Percentiles rank a stretch among this genome's conserved stretches.
Conservation (phyloP, 2,797 vertebrate genomes). For the Betta splendens region DNA sequence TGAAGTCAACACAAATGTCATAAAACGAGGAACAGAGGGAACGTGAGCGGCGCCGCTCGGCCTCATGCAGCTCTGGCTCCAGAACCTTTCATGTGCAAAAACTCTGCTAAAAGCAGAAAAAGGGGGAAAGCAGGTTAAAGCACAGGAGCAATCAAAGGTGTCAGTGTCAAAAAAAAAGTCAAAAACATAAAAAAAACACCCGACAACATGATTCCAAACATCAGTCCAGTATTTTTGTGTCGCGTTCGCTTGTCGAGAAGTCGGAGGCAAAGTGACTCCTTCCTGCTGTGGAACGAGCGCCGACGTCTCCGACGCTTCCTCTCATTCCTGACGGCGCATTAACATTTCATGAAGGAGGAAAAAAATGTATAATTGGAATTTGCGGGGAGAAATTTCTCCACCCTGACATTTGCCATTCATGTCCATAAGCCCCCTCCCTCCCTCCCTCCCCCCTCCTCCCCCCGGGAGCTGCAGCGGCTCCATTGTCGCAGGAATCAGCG, state of each 20-base stretch:
- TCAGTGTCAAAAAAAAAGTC: not conserved
- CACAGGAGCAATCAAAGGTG: not conserved
- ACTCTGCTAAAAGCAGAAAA: not conserved
- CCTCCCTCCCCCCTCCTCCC: conserved; percentile 46
- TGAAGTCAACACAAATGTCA: conserved; percentile 33
- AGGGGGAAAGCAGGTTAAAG: not conserved
- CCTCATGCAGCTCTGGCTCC: conserved; percentile 6
- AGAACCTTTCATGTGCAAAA: conserved; percentile 8
- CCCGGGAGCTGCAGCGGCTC: conserved; percentile 31
- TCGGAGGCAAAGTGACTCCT: conserved; percentile 66
- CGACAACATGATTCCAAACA: too few relatives aligned
- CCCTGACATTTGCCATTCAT: conserved; percentile 45
- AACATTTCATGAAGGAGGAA: conserved; percentile 63
- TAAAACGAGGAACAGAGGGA: conserved; percentile 17
- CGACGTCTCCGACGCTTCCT: conserved; percentile 63
- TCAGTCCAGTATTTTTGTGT: conserved; percentile 20
- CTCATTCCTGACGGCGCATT: conserved; percentile 62
- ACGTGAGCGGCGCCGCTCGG: conserved; percentile 12
- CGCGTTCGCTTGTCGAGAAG: conserved; percentile 70
- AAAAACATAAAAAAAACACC: not conserved
- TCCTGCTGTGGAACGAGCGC: conserved; percentile 57
- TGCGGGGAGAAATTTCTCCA: conserved; percentile 21
- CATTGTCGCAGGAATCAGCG: conserved; percentile 55
- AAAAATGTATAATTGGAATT: conserved; percentile 43
- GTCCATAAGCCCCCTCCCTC: too few relatives aligned